Conservation (phyloP, 2,113 vertebrate genomes). For the Lanius collurio region DNA sequence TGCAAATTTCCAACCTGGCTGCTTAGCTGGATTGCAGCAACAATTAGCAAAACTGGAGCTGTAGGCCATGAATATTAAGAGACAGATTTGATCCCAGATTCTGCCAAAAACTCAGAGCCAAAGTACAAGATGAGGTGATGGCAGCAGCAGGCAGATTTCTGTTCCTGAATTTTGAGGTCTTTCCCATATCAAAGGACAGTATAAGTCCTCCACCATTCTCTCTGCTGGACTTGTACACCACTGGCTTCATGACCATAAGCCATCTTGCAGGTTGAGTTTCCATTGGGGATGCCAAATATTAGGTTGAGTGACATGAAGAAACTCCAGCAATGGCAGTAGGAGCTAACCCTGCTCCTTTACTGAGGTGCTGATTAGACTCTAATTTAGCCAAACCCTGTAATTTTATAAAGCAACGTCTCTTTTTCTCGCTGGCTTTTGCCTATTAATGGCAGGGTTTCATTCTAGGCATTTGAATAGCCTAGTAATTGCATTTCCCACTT, state of each 20-base stretch:
- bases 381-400: constrained; percentile 42
- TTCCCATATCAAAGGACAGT: not conserved
- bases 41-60: not conserved
- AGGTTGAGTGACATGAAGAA: not conserved
- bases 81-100: not conserved
- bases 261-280: not conserved
- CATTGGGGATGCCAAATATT: not conserved
- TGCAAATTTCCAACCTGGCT: not conserved
- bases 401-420: constrained; percentile 44
- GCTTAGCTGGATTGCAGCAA: not conserved
- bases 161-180: not conserved
- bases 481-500: constrained; percentile 69
- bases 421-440: constrained; percentile 37
- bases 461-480: constrained; percentile 62
- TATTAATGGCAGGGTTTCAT: constrained; percentile 54
- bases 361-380: constrained; percentile 13
- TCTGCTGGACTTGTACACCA: not conserved
- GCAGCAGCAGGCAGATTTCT: not conserved
- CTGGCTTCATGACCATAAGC: not conserved
- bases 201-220: not conserved
- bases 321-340: not conserved
- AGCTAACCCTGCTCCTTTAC: not conserved
- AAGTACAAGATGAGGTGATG: not conserved
- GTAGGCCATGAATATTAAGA: not conserved
- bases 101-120: not conserved